A percentile compares a stretch with the other conserved stretches of the same genome.
phyloP scores from a whole-genome alignment of 2,113 vertebrate genomes.

The Zapus hudsonius region DNA sequence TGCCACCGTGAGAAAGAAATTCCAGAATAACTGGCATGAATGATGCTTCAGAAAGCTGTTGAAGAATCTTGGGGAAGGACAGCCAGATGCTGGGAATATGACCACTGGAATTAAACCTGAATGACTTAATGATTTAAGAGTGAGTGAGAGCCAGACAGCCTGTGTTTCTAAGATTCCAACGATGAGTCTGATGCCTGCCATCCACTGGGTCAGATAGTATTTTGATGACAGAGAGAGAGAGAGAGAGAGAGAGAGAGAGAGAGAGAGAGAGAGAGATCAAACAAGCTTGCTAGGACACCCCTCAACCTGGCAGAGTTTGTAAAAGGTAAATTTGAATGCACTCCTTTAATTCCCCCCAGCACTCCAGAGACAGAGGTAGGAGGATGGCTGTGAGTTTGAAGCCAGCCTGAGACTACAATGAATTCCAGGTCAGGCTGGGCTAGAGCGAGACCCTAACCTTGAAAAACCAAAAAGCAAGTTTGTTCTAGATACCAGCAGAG shows the following conservation, averaged over 20 bases:
- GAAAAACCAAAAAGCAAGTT: slow-evolving; percentile 59
- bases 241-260: background rate
- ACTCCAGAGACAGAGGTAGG: too few relatives aligned
- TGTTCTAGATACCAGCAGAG: background rate
- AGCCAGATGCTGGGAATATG: background rate
- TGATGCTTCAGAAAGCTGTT: background rate
- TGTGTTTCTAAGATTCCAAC: background rate
- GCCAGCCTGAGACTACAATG: too few relatives aligned
- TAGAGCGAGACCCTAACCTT: too few relatives aligned
- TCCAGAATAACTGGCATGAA: background rate
- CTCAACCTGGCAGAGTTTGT: background rate
- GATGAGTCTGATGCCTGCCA: background rate
- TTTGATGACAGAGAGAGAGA: background rate
- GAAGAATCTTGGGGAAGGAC: background rate
- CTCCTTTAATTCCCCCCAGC: too few relatives aligned
- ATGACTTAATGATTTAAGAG: too few relatives aligned
- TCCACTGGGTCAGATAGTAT: background rate
- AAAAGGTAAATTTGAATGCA: too few relatives aligned
- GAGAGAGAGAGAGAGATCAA: slow-evolving; percentile 19
- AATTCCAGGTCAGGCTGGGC: too few relatives aligned
- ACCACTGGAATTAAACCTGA: slow-evolving; percentile 19
- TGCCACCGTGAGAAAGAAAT: background rate
- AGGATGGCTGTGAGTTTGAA: too few relatives aligned
- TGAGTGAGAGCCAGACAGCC: background rate
- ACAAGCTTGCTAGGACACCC: background rate